Percentiles rank a stretch among this genome's conserved stretches.
These are phyloP conservation scores for Mycteria americana DNA, from an alignment of 2,797 vertebrate genomes.

Conservation along the genomic window DNA sequence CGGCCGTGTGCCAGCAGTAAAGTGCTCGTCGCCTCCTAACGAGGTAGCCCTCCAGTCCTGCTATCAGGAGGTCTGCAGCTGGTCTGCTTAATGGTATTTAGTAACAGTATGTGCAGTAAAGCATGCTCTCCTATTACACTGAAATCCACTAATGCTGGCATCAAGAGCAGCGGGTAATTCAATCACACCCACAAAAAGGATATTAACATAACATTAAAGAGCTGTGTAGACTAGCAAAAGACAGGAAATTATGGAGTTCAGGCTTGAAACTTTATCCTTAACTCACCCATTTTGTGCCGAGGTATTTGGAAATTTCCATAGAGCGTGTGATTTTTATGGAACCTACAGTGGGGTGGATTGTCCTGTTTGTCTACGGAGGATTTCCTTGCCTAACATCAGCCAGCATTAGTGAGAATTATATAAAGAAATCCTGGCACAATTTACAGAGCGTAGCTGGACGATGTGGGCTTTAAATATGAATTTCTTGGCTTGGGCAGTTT, in stretches of 20 bases:
- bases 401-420: neutral
- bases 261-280: slow-evolving; percentile 61
- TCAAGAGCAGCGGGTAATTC: neutral
- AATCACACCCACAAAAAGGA: slow-evolving; percentile 48
- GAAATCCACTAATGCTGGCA: neutral
- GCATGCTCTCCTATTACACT: neutral
- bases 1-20: slow-evolving; percentile 18
- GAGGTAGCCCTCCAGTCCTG: neutral
- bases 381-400: neutral
- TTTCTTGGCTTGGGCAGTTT: neutral
- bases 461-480: neutral
- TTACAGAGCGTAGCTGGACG: neutral
- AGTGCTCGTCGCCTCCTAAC: slow-evolving; percentile 15
- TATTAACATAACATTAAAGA: slow-evolving; percentile 55
- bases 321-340: neutral
- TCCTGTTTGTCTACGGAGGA: neutral
- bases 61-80: slow-evolving; percentile 18
- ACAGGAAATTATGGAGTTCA: slow-evolving; percentile 48
- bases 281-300: neutral
- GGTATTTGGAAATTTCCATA: slow-evolving; percentile 18
- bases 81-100: neutral
- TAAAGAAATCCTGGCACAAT: neutral
- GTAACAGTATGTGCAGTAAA: neutral
- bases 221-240: slow-evolving; percentile 29
- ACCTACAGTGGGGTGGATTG: neutral